A percentile compares a stretch with the other conserved stretches of the same genome.
Conservation (phyloP, 2,797 vertebrate species). For the Yasuhikotakia modesta region DNA sequence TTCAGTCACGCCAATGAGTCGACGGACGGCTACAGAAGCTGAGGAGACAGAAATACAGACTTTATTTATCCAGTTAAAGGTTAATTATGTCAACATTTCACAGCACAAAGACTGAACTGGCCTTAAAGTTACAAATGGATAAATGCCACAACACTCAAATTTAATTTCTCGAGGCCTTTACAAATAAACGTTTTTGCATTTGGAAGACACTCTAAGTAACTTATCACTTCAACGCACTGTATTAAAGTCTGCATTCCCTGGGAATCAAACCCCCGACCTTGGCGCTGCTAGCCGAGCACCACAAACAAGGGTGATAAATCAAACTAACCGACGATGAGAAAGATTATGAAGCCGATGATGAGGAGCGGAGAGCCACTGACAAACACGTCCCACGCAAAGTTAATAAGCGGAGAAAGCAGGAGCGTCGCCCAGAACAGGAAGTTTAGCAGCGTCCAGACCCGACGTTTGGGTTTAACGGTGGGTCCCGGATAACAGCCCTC, state of each 20-base stretch:
- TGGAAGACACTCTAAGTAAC: too few species aligned
- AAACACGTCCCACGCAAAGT: conserved; percentile 88
- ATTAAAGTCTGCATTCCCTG: too few species aligned
- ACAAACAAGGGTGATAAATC: background rate
- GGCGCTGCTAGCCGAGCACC: background rate
- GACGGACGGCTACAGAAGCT: conserved; percentile 95
- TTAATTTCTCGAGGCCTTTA: too few species aligned
- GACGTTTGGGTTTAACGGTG: conserved; percentile 81
- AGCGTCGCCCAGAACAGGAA: conserved; percentile 95
- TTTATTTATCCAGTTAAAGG: too few species aligned
- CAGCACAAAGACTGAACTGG: too few species aligned
- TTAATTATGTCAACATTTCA: too few species aligned
- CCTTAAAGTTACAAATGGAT: too few species aligned
- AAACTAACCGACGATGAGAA: conserved; percentile 89
- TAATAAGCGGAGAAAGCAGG: conserved; percentile 95
- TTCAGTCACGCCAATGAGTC: conserved; percentile 96
- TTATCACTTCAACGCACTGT: too few species aligned
- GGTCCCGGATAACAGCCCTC: conserved; percentile 88
- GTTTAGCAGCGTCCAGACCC: conserved; percentile 93
- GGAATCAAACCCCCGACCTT: too few species aligned
- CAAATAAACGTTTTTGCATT: too few species aligned
- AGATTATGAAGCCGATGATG: conserved; percentile 90
- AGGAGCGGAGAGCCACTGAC: conserved; percentile 95
- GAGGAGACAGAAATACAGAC: conserved; percentile 61
- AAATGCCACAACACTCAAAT: too few species aligned